phyloP scores from a whole-genome alignment of 2,113 vertebrate species.

The Archocentrus centrarchus region DNA sequence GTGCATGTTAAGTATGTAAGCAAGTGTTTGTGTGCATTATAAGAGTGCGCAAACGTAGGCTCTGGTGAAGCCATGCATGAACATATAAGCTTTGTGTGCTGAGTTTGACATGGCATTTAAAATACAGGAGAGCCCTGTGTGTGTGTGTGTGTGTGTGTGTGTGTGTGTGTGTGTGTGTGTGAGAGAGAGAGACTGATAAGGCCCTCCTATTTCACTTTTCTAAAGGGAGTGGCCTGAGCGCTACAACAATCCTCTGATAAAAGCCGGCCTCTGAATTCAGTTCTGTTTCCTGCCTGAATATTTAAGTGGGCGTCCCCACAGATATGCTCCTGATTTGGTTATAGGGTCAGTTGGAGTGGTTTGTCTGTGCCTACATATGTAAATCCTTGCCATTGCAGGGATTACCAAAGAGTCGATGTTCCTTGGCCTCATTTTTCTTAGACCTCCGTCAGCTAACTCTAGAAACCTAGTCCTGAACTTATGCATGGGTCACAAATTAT shows the following conservation, averaged over 20 bases:
- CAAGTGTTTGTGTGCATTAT: neutral
- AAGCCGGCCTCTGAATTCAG: neutral
- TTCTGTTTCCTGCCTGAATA: slow-evolving; percentile 13
- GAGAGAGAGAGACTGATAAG: neutral
- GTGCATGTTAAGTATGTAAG: slow-evolving; percentile 20
- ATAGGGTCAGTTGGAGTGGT: slow-evolving; percentile 8
- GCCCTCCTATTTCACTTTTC: neutral
- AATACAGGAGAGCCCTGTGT: neutral
- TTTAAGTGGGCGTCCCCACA: slow-evolving; percentile 19
- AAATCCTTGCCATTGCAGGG: neutral
- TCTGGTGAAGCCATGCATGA: neutral
- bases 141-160: neutral
- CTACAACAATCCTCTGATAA: neutral
- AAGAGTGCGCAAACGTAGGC: neutral
- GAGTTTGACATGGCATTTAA: too few species aligned
- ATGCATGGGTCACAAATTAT: slow-evolving; percentile 1
- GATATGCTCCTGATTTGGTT: slow-evolving; percentile 30
- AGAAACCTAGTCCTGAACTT: neutral
- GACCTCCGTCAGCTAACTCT: neutral
- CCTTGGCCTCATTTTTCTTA: neutral
- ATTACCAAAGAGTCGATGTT: neutral
- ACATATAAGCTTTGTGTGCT: neutral
- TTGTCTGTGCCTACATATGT: neutral
- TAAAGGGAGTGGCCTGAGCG: neutral
- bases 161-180: neutral